Evolutionary conservation across 2,888 invertebrate species (phyloP).

Genomic region (Drosophila conformis): DNA sequence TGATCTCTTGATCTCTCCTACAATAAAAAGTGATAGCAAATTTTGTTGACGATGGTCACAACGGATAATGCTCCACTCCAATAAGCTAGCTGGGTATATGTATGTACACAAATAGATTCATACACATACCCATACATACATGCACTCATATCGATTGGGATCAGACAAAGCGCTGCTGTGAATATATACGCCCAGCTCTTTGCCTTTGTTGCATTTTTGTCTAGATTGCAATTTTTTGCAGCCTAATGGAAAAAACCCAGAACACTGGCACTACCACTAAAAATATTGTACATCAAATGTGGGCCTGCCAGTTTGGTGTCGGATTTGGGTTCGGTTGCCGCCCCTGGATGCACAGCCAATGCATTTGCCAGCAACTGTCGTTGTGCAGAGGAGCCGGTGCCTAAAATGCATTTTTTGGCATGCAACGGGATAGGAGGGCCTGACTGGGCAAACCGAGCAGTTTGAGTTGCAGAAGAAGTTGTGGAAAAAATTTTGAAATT

Average conservation of each 20-base stretch:
- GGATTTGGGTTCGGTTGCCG: conserved; percentile 4
- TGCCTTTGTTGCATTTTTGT: conserved; percentile 82
- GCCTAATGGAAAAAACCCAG: conserved; percentile 58
- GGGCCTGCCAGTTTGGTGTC: conserved; percentile 37
- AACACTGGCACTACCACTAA: conserved; percentile 43
- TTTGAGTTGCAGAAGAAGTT: conserved; percentile 64
- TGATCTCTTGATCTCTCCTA: neutral
- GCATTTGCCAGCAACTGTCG: conserved; percentile 45
- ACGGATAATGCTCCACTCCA: neutral
- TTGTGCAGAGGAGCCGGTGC: conserved; percentile 48
- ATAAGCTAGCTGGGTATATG: conserved; percentile 10
- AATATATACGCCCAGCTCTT: conserved; percentile 64
- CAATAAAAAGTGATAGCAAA: neutral
- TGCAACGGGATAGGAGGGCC: conserved; percentile 23
- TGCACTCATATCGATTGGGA: conserved; percentile 40
- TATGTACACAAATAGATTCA: conserved; percentile 24
- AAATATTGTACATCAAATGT: conserved; percentile 64
- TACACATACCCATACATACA: conserved; percentile 11
- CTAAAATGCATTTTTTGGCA: conserved; percentile 81
- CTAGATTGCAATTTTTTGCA: conserved; percentile 82
- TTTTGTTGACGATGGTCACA: neutral
- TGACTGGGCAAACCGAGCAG: conserved; percentile 4
- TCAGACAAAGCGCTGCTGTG: conserved; percentile 55
- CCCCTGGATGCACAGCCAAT: conserved; percentile 26
- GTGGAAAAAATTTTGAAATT: conserved; percentile 76